Evolutionary conservation across 2,113 vertebrate genomes (phyloP).

Genomic region (Ginglymostoma cirratum): DNA sequence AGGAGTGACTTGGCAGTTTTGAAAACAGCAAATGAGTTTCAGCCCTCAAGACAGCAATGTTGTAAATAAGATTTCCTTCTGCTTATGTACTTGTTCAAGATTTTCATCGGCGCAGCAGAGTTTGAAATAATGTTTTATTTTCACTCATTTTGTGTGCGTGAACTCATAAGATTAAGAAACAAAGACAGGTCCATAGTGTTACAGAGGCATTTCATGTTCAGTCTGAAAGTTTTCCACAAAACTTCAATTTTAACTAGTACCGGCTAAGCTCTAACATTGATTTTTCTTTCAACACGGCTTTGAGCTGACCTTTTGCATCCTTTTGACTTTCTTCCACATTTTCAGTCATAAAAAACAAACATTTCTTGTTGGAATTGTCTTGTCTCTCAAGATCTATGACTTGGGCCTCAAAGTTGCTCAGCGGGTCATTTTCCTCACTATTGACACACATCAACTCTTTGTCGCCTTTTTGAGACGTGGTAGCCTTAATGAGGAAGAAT

Average conservation of each 20-base stretch:
- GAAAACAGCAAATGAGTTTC: slow-evolving; percentile 31
- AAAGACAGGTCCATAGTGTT: neutral
- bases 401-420: neutral
- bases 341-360: slow-evolving; percentile 10
- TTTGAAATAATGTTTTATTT: neutral
- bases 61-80: slow-evolving; percentile 2
- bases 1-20: slow-evolving; percentile 14
- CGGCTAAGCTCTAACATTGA: neutral
- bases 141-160: neutral
- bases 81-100: too few relatives aligned
- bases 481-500: neutral
- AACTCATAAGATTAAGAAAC: neutral
- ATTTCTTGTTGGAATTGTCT: neutral
- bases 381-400: neutral
- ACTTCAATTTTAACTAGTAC: neutral
- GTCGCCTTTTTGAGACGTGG: neutral
- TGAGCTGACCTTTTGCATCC: neutral
- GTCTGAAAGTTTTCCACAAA: neutral
- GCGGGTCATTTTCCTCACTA: neutral
- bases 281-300: neutral
- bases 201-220: neutral
- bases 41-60: slow-evolving; percentile 33
- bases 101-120: neutral
- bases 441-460: neutral
- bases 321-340: neutral